Conservation (phyloP, 2,797 vertebrate species). For the Sebastes miniatus region DNA sequence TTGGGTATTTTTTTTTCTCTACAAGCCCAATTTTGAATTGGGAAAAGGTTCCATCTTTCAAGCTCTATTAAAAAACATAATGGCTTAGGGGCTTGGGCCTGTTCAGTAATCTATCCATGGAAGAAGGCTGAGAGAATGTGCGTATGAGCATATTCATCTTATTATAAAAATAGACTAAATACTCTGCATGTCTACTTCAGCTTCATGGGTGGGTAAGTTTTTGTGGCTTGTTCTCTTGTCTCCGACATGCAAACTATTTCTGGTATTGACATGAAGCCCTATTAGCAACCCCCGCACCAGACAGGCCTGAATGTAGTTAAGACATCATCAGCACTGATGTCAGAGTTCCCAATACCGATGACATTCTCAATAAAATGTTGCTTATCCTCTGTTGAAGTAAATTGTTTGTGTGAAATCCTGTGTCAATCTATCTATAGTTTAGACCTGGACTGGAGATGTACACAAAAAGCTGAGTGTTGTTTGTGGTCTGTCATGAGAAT, state of each 20-base stretch:
- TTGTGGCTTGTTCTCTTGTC: not conserved
- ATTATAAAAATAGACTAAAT: not conserved
- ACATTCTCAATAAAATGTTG: not conserved
- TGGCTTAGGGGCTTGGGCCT: not conserved
- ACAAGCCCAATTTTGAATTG: too few species aligned
- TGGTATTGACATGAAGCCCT: too few species aligned
- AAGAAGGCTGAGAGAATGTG: too few species aligned
- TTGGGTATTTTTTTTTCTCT: not conserved
- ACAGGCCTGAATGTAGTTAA: not conserved
- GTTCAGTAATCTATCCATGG: not conserved
- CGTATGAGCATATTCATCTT: too few species aligned
- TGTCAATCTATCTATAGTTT: not conserved
- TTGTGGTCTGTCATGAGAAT: not conserved
- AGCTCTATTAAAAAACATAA: not conserved
- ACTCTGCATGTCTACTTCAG: not conserved
- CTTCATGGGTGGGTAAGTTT: rapidly evolving
- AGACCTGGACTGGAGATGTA: not conserved
- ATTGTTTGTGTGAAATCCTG: not conserved
- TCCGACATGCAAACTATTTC: too few species aligned
- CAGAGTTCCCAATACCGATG: too few species aligned
- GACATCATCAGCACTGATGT: not conserved
- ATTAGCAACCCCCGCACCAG: not conserved
- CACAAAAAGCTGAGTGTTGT: not conserved
- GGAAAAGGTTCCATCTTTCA: too few species aligned
- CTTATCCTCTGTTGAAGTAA: not conserved